Percentiles rank a stretch among this genome's conserved stretches.
Conservation (phyloP, 2,113 vertebrate species). For the Lathamus discolor region DNA sequence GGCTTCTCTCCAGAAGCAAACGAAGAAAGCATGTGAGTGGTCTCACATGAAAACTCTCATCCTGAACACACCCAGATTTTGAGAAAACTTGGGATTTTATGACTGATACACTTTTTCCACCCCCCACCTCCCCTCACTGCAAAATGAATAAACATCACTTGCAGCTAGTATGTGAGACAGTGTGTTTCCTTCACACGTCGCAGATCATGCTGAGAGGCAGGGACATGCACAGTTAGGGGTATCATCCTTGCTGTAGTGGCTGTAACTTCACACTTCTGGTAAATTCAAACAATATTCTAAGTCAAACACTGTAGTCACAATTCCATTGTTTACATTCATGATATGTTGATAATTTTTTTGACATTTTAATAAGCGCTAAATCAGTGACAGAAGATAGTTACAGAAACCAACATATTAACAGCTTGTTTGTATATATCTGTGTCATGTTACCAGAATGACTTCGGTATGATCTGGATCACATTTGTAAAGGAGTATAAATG, state of each 20-base stretch:
- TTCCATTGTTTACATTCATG: not conserved
- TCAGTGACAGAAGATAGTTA: not conserved
- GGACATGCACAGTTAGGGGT: not conserved
- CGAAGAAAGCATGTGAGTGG: not conserved
- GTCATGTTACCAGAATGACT: not conserved
- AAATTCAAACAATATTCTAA: not conserved
- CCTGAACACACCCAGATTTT: slow-evolving; percentile 17
- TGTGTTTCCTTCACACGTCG: not conserved
- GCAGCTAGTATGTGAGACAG: not conserved
- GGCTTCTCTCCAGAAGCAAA: not conserved
- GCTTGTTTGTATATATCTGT: not conserved
- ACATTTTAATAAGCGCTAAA: not conserved
- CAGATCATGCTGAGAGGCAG: fast-evolving
- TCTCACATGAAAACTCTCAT: not conserved
- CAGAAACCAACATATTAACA: not conserved
- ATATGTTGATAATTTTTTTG: not conserved
- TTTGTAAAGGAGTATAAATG: not conserved
- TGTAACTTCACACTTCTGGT: not conserved
- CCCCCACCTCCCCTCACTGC: not conserved
- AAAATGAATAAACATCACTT: not conserved
- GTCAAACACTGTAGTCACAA: not conserved
- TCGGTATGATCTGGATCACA: not conserved
- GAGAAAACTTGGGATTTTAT: slow-evolving; percentile 33
- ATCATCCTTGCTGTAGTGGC: not conserved
- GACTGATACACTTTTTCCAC: slow-evolving; percentile 30